A percentile compares a stretch with the other conserved stretches of the same genome.
These are phyloP conservation scores for Dendroctonus valens DNA, from an alignment of 1,140 invertebrate genomes.

Conservation along the genomic window DNA sequence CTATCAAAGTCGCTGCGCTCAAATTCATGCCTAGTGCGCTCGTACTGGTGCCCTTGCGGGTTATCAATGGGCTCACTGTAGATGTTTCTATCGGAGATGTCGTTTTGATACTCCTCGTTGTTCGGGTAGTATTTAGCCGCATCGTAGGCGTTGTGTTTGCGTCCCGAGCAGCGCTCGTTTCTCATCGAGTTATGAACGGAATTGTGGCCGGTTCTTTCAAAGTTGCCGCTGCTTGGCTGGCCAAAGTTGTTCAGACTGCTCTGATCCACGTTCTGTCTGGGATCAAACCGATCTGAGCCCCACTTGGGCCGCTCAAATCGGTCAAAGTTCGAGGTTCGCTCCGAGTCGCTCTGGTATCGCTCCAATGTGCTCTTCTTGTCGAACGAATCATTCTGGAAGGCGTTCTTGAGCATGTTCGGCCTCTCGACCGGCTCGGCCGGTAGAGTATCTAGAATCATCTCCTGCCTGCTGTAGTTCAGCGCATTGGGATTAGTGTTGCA, in stretches of 20 bases:
- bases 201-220: slow-evolving; percentile 40
- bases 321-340: slow-evolving; percentile 44
- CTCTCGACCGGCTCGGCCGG: slow-evolving; percentile 53
- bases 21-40: slow-evolving; percentile 54
- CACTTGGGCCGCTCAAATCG: slow-evolving; percentile 49
- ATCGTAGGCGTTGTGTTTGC: slow-evolving; percentile 54
- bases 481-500: slow-evolving; percentile 83
- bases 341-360: slow-evolving; percentile 47
- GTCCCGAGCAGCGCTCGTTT: slow-evolving; percentile 36
- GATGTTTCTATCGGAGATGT: slow-evolving; percentile 47
- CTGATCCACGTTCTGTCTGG: slow-evolving; percentile 41
- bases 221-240: slow-evolving; percentile 41
- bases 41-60: slow-evolving; percentile 40
- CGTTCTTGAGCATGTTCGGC: slow-evolving; percentile 51
- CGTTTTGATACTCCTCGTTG: slow-evolving; percentile 49
- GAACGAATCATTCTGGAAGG: slow-evolving; percentile 53
- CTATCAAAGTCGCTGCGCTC: slow-evolving; percentile 53
- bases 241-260: slow-evolving; percentile 42
- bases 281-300: slow-evolving; percentile 48
- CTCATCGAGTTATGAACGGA: slow-evolving; percentile 39
- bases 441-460: slow-evolving; percentile 58
- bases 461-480: slow-evolving; percentile 73
- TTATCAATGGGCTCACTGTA: slow-evolving; percentile 49
- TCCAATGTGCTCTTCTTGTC: slow-evolving; percentile 57
- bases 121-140: slow-evolving; percentile 54